These are phyloP conservation scores for Carpatolechia fugitivella DNA, from an alignment of 2,888 invertebrate species.

Conservation along the genomic window DNA sequence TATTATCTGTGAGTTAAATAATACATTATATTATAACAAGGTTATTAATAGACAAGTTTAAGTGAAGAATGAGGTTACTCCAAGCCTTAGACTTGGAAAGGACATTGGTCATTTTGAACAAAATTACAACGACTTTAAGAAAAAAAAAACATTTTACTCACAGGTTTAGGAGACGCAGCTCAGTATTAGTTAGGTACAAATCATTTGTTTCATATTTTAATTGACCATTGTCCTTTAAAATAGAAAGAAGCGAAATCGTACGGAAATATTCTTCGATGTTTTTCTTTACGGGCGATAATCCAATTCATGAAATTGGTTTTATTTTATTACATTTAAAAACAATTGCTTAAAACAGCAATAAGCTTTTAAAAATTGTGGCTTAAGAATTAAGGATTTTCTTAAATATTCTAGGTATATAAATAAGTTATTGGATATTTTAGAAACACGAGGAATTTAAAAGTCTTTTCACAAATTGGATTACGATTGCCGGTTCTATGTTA, in stretches of 20 bases:
- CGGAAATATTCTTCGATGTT: slow-evolving; percentile 45
- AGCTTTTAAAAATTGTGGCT: slow-evolving; percentile 38
- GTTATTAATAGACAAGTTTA: slow-evolving; percentile 21
- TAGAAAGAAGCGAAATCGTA: slow-evolving; percentile 10
- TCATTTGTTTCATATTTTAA: background rate
- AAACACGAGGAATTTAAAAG: slow-evolving; percentile 32
- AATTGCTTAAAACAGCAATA: slow-evolving; percentile 64
- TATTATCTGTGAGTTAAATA: slow-evolving; percentile 46
- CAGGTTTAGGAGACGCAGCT: background rate
- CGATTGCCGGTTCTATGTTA: slow-evolving; percentile 29
- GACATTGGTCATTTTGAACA: slow-evolving; percentile 37
- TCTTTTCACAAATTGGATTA: slow-evolving; percentile 47
- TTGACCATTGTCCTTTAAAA: slow-evolving; percentile 30
- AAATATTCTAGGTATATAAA: slow-evolving; percentile 43
- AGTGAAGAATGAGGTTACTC: slow-evolving; percentile 17
- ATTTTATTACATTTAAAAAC: slow-evolving; percentile 37
- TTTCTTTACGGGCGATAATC: slow-evolving; percentile 45
- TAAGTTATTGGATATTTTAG: slow-evolving; percentile 37
- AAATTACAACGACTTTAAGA: too few relatives aligned
- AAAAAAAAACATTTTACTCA: too few relatives aligned
- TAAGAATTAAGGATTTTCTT: slow-evolving; percentile 37
- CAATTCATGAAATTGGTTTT: slow-evolving; percentile 51
- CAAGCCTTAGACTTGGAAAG: slow-evolving; percentile 29
- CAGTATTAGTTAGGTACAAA: too few relatives aligned
- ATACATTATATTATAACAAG: slow-evolving; percentile 27